phyloP scores from a whole-genome alignment of 2,113 vertebrate genomes.

The Planiliza haematocheilus region DNA sequence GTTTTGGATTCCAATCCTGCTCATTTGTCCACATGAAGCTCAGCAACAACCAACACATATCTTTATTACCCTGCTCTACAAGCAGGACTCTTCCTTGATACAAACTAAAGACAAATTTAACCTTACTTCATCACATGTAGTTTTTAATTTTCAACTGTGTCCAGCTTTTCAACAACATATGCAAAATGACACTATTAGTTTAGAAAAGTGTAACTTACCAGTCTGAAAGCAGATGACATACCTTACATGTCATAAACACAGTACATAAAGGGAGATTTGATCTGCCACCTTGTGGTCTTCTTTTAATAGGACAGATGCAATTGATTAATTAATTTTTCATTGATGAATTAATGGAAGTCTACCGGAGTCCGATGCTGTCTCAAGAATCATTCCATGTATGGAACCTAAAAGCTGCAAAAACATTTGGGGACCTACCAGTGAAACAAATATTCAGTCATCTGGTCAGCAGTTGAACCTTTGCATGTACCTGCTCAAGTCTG shows the following conservation, averaged over 20 bases:
- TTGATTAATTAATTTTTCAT: no score
- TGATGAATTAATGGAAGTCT: no score
- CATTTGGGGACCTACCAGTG: background rate
- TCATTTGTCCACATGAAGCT: slow-evolving; percentile 15
- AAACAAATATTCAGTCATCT: slow-evolving; percentile 2
- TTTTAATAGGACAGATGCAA: no score
- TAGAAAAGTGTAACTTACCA: background rate
- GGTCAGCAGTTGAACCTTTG: background rate
- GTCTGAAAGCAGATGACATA: background rate
- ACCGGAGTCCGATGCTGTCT: no score
- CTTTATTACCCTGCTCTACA: background rate
- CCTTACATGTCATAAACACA: no score
- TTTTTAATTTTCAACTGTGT: background rate
- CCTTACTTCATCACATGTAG: background rate
- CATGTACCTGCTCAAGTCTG: background rate
- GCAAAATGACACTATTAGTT: background rate
- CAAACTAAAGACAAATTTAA: background rate
- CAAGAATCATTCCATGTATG: no score
- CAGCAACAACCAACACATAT: background rate
- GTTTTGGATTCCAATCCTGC: background rate
- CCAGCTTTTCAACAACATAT: background rate
- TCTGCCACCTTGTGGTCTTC: no score
- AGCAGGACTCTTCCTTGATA: slow-evolving; percentile 1
- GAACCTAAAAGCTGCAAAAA: no score
- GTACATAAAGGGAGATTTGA: no score